Base-by-base conservation (phyloP, 2,888 invertebrate genomes). In the Microctonus brassicae region DNA sequence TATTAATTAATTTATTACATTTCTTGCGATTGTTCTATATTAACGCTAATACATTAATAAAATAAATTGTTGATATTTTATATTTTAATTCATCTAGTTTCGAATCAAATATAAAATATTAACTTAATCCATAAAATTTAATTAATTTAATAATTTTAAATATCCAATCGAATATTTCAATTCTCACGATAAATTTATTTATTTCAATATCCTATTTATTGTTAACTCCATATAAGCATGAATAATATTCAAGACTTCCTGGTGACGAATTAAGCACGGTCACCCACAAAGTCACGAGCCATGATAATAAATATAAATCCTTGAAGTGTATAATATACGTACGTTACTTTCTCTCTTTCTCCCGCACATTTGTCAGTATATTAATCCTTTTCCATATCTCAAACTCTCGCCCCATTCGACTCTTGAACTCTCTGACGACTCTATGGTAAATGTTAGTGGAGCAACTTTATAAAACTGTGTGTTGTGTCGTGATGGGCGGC, bases 401-500 rank as follows among this genome's bases (percentile, higher is more conserved):
- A 33, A 34, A n/a, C 57, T 29, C 52, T 58, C 57, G 13, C 26
- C 64, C 70, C 36, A 52, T 64, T 39, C 55, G 70, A 70, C 65
- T 70, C 70, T 73, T 70, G 72, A 72, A 70, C 63, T 63, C 69
- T 64, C 57, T 53, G 69, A 63, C 34, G 62, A 69, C 29, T 60
- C 61, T 73, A 55, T 69, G 72, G 69, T 74, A 79, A 78, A 79
- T 79, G 78, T 78, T 78, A 79, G 77, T 79, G 75, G 78, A 79
- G 76, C 78, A 78, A 72, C 76, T 73, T 58, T 33, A 47, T 64
- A 63, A 62, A 53, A 53, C n/a, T 62, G 42, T 26, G 20, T 34
- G 53, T 70, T 71, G 75, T 73, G 75, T 75, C 78, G 75, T 75
- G 77, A 79, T 77, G 78, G 76, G 77, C 75, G 77, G 77, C 72